Base-by-base conservation (phyloP, 2,113 vertebrate genomes). In the Parotia lawesii region DNA sequence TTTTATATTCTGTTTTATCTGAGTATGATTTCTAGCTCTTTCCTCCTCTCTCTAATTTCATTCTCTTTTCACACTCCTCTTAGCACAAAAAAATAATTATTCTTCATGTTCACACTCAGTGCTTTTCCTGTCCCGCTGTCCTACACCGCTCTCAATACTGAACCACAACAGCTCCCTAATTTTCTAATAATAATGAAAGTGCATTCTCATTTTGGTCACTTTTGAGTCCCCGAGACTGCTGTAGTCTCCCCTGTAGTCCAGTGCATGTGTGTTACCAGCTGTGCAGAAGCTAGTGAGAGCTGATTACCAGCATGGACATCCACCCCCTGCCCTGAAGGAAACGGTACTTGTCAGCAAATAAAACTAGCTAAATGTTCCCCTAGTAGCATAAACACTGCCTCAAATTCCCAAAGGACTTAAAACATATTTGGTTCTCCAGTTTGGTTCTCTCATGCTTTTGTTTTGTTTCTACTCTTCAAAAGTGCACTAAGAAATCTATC, bases 1-100 rank as follows among this genome's bases (percentile, higher is more conserved):
- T 90, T 92, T 96, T 93, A 53, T 84, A 89, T 47, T 89, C 53
- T 3, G 18, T 92, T 94, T 89, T 70, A 28, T 80, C 42, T 44
- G 22, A 90, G 27, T 54, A 18, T 76, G 54, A 75, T 84, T 94
- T 77, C 61, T 74, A 74, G 35, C 8, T 81, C 48, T 86, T 92
- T 80, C n/a, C n/a, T 92, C 8, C 21, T 60, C 35, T 84, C 24
- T 67, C 19, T 69, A 37, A 83, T 51, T 89, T 60, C 18, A 44
- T 66, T 91, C 29, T 47, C 28, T 73, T 85, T 91, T 85, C 60
- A 56, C 24, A 9, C 19, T 42, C 9, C 28, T 91, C 53, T 53
- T 54, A 74, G 47, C 9, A 67, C 20, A 72, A 57, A 85, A 56
- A 53, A 28, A 8, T 1, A 72, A 25, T 50, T 78, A 1, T 51